Evolutionary conservation across 2,113 vertebrate genomes (phyloP), one percentile per base, ranked within the genome.

Genomic region (Pholis gunnellus): DNA sequence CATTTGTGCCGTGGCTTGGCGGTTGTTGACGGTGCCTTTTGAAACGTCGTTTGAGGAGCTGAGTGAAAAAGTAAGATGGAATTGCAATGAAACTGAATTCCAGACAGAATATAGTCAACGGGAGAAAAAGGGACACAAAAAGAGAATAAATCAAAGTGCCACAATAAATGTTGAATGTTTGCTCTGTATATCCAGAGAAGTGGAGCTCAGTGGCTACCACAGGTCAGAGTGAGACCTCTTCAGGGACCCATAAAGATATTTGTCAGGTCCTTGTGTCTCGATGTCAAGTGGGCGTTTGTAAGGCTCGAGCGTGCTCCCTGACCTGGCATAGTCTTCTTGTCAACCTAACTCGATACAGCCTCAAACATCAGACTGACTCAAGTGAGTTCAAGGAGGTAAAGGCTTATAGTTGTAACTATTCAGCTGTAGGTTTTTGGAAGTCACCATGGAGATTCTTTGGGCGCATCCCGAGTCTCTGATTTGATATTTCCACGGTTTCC

Each of bases 241-340:
- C 73, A 68, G 89, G 87, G 86, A 87, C 77, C 77, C 77, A 74
- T 88, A 90, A 89, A 82, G 88, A 79, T 75, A 92, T 90, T 87
- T 89, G 87, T 94, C 84, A 87, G 76, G 85, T 87, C 76, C 69
- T 64, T 60, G 69, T 77, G 87, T 87, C 87, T 87, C 22, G 15
- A 63, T 86, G 90, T 91, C 90, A 87, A 89, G 84, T 87, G 76
- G 68, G 70, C 54, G 25, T 92, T 90, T 89, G 77, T 89, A 91
- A 2, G 75, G 66, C 87, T 87, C 15, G n/a, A 65, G 83, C 61
- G 40, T 54, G 68, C 84, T 89, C 83, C 38, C 81, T 82, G 86
- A 89, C 92, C 85, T 75, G 38, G 48, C 40, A 66, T 72, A 68
- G 76, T 86, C 78, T 57, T 79, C 86, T 84, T 89, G 75, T 91